phyloP scores from a whole-genome alignment of 2,888 invertebrate genomes.

The Patella ulyssiponensis region DNA sequence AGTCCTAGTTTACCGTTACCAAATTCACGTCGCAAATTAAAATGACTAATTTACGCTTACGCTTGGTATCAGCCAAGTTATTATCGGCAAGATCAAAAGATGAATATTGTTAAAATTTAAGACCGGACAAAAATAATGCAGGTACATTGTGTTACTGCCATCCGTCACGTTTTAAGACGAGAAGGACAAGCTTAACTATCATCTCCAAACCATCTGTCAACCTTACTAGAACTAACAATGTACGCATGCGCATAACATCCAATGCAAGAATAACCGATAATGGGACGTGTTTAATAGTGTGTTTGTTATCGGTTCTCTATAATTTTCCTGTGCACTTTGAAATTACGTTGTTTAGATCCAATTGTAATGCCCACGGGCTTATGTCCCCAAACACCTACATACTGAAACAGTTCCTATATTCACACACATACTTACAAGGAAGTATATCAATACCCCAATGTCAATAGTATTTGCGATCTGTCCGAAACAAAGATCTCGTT shows the following conservation, averaged over 20 bases:
- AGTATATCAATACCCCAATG: too few species aligned
- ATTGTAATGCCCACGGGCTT: too few species aligned
- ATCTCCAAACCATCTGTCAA: conserved; percentile 9
- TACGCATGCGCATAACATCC: neutral
- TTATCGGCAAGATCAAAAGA: conserved; percentile 6
- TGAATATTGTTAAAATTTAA: conserved; percentile 11
- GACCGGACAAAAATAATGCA: neutral
- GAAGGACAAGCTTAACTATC: conserved; percentile 7
- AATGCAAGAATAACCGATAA: neutral
- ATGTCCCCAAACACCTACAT: too few species aligned
- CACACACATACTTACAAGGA: too few species aligned
- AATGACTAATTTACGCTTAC: neutral
- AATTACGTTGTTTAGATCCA: too few species aligned
- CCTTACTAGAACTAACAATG: neutral
- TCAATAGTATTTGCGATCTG: too few species aligned
- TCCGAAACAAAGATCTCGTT: too few species aligned
- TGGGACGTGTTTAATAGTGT: neutral
- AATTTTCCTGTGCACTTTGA: too few species aligned
- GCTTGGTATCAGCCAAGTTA: neutral
- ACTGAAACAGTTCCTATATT: too few species aligned
- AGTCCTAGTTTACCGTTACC: conserved; percentile 2
- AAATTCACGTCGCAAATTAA: conserved; percentile 1
- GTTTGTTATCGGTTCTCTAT: neutral
- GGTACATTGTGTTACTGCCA: conserved; percentile 3
- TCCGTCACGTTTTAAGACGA: conserved; percentile 11